Evolutionary conservation across 2,888 invertebrate genomes (phyloP).

Genomic region (Amblyteles armatorius): DNA sequence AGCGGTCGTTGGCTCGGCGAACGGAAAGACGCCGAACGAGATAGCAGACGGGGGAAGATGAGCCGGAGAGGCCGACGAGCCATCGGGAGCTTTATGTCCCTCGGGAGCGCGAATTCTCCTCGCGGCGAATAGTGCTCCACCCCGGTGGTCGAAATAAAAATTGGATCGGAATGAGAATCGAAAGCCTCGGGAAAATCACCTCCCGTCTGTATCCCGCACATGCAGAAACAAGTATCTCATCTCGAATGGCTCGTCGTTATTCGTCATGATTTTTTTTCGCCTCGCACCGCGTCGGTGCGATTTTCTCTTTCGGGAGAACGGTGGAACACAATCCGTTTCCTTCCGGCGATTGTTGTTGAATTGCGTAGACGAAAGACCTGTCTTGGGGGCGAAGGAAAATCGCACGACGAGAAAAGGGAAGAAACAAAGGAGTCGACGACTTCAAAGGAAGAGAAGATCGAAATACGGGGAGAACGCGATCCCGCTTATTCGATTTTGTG

Average conservation of each 20-base stretch:
- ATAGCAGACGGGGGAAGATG: not conserved
- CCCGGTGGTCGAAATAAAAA: constrained; percentile 27
- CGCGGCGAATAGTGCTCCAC: not conserved
- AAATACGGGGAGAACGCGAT: too few relatives aligned
- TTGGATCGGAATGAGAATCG: constrained; percentile 46
- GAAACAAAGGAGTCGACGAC: not conserved
- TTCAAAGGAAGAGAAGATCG: not conserved
- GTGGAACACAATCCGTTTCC: not conserved
- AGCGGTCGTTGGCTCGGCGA: constrained; percentile 22
- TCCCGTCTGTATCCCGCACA: not conserved
- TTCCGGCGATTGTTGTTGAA: not conserved
- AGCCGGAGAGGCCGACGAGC: constrained; percentile 18
- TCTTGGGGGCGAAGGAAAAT: not conserved
- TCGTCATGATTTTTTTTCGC: not conserved
- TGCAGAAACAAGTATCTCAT: not conserved
- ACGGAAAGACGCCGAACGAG: constrained; percentile 20
- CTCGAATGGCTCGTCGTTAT: constrained; percentile 3
- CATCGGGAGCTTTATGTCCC: constrained; percentile 7
- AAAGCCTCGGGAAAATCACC: constrained; percentile 3
- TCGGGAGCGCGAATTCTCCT: constrained; percentile 21
- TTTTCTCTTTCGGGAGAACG: not conserved
- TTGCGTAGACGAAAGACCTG: not conserved
- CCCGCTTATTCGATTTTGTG: not conserved
- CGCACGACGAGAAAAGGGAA: not conserved
- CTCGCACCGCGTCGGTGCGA: not conserved